These are phyloP conservation scores for Melanitta fusca DNA, from an alignment of 2,797 vertebrate species.

Conservation along the genomic window DNA sequence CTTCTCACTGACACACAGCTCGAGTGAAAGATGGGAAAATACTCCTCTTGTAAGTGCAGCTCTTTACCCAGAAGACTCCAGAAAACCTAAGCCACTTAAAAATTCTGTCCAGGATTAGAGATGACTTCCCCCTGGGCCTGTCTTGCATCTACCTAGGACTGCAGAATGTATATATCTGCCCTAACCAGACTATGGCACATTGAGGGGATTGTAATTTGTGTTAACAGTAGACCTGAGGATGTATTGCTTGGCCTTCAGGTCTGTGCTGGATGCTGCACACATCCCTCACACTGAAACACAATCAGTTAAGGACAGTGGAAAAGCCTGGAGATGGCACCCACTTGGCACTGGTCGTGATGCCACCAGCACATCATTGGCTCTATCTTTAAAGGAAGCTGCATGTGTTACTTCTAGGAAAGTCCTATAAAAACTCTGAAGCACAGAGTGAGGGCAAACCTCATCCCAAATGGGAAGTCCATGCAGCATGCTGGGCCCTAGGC, in stretches of 20 bases:
- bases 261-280: background rate
- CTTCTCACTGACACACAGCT: background rate
- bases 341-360: background rate
- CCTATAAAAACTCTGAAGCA: background rate
- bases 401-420: background rate
- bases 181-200: background rate
- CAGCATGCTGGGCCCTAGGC: accelerated
- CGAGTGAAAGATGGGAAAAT: background rate
- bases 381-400: background rate
- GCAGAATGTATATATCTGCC: background rate
- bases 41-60: background rate
- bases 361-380: background rate
- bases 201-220: background rate
- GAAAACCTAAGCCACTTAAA: background rate
- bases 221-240: accelerated
- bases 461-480: background rate
- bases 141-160: background rate
- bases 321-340: background rate
- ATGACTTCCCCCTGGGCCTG: background rate
- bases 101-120: background rate
- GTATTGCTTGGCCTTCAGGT: background rate
- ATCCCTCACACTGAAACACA: too few relatives aligned
- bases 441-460: background rate
- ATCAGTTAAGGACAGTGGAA: background rate
- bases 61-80: background rate